Evolutionary conservation across 92 coral and sea anemone species (phyloP), one percentile per base, ranked within the genome.

Genomic region (Phymanthus crucifer): DNA sequence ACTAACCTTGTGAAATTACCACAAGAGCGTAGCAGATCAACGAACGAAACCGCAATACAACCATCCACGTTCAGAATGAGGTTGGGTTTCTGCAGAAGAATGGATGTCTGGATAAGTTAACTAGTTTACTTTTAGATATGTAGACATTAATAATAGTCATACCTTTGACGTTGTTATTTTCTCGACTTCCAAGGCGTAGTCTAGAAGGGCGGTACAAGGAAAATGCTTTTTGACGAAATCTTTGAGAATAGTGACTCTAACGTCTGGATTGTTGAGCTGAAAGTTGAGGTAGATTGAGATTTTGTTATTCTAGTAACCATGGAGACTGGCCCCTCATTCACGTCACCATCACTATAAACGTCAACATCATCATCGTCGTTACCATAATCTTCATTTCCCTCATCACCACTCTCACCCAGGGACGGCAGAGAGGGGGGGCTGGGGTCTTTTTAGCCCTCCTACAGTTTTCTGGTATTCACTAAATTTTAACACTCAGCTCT

Each of bases 101-200:
- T 36, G 72, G 38, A 67, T 54, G n/a, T 43, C 14, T 10, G 10
- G 27, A 21, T 54, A 29, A 43, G 48, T 43, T 43, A 43, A 43
- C 48, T 17, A 2, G n/a, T 54, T 29, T 4, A 54, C 26, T 54
- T 54, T 54, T 3, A 54, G 27, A 54, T 21, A 54, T 54, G 48
- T 43, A 54, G 27, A 13, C 6, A 23, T 54, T 21, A 19, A 11
- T 45, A 29, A 9, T 4, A 7, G 29, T 17, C 17, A 52, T 87
- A 95, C 99, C 99, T 95, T 95, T 29, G 97, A 84, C 6, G 99
- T 95, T 29, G 99, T 95, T 50, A 95, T 93, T 77, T 95, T 93
- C 76, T 95, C 99, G 38, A 95, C 97, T 82, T 86, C 86, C 69
- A 93, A 77, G 67, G 99, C 99, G 78, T 93, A 95, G 79, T 95